These are phyloP conservation scores for Sparidentex hasta DNA, from an alignment of 2,797 vertebrate genomes.

Conservation along the genomic window DNA sequence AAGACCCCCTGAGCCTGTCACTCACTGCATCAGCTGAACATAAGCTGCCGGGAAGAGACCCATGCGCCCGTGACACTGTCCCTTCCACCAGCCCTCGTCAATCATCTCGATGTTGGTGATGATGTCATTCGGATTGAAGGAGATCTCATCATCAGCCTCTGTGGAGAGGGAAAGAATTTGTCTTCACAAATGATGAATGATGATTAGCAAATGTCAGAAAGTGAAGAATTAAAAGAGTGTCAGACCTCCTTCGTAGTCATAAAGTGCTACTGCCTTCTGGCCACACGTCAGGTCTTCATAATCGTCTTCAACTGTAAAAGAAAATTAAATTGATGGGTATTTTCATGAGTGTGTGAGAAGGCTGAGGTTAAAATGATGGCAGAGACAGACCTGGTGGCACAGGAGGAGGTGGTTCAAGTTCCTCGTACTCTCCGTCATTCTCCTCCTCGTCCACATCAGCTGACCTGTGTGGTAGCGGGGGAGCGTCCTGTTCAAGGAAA, in stretches of 20 bases:
- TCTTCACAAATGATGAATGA: not conserved
- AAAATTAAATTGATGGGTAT: not conserved
- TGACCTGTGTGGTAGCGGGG: conserved; percentile 37
- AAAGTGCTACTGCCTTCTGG: conserved; percentile 88
- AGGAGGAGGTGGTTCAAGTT: conserved; percentile 10
- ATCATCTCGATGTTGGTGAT: conserved; percentile 95
- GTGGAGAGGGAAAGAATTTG: conserved; percentile 37
- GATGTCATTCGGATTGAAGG: conserved; percentile 91
- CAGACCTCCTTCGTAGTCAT: conserved; percentile 95
- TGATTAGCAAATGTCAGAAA: not conserved
- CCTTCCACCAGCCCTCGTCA: conserved; percentile 96
- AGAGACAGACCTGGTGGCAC: conserved; percentile 52
- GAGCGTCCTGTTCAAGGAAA: conserved; percentile 27
- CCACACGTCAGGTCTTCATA: conserved; percentile 85
- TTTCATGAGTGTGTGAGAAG: too few relatives aligned
- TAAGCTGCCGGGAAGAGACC: conserved; percentile 95
- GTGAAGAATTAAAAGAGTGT: not conserved
- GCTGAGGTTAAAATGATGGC: not conserved
- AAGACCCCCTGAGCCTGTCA: not conserved
- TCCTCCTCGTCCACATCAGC: conserved; percentile 23
- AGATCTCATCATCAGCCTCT: conserved; percentile 95
- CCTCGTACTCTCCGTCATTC: conserved; percentile 70
- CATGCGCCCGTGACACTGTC: conserved; percentile 84
- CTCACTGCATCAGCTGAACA: conserved; percentile 87
- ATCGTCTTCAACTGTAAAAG: conserved; percentile 64